Percentiles rank a stretch among this genome's conserved stretches.
phyloP scores from a whole-genome alignment of 2,888 invertebrate genomes.

The Papilio demoleus region DNA sequence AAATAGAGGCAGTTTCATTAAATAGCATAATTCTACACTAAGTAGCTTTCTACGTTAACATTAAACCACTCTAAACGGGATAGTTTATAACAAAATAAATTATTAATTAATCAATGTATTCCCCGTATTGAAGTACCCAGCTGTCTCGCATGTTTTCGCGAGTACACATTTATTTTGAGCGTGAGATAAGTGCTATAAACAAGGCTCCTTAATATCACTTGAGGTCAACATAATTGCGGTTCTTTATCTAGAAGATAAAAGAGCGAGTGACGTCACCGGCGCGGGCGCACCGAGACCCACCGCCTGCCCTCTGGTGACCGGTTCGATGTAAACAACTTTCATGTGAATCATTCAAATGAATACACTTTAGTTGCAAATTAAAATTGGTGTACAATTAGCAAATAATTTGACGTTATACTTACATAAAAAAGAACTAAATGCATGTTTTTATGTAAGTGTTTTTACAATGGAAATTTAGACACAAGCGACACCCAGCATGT shows the following conservation, averaged over 20 bases:
- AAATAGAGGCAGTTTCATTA: too few species aligned
- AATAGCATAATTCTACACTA: background rate
- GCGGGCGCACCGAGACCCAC: conserved; percentile 66
- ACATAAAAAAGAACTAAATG: too few species aligned
- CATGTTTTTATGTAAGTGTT: too few species aligned
- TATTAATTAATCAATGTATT: background rate
- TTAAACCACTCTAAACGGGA: background rate
- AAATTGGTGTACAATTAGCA: conserved; percentile 28
- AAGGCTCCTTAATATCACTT: conserved; percentile 43
- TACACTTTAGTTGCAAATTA: conserved; percentile 43
- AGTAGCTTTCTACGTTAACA: background rate
- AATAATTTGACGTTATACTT: background rate
- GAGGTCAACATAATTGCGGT: conserved; percentile 60
- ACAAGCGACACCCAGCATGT: too few species aligned
- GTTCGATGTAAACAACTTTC: conserved; percentile 69
- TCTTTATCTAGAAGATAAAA: conserved; percentile 60
- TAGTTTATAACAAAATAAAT: background rate
- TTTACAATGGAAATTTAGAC: too few species aligned
- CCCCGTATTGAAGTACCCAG: background rate
- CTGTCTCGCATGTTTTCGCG: background rate
- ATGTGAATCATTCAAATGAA: conserved; percentile 63
- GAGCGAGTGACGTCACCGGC: conserved; percentile 68
- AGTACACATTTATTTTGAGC: background rate
- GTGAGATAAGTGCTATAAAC: conserved; percentile 20
- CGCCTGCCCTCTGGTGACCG: conserved; percentile 47